phyloP scores from a whole-genome alignment of 2,888 invertebrate species.

The Crepidodera aurea region DNA sequence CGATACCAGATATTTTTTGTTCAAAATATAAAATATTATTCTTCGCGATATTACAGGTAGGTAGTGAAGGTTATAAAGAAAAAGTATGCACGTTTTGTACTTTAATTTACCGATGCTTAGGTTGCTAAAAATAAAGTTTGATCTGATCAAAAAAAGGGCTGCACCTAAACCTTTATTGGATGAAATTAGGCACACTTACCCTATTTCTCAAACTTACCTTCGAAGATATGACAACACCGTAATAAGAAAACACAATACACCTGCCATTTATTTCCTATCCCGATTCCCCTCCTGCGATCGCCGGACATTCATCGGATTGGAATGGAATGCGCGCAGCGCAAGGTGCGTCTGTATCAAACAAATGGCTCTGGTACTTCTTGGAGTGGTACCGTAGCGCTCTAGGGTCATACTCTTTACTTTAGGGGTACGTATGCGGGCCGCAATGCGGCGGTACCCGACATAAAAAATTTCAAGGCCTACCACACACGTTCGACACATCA shows the following conservation, averaged over 20 bases:
- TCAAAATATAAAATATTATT: not conserved
- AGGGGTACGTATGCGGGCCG: conserved; percentile 2
- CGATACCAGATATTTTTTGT: not conserved
- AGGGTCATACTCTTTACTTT: not conserved
- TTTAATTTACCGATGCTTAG: too few species aligned
- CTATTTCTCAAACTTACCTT: too few species aligned
- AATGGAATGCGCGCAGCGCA: conserved; percentile 16
- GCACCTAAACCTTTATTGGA: too few species aligned
- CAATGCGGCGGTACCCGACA: not conserved
- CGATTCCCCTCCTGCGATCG: not conserved
- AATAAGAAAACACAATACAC: conserved; percentile 6
- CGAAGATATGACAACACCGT: conserved; percentile 1
- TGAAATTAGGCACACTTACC: too few species aligned
- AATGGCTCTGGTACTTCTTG: not conserved
- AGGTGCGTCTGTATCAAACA: conserved; percentile 13
- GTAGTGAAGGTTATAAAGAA: too few species aligned
- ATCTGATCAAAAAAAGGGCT: too few species aligned
- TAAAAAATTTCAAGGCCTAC: conserved; percentile 12
- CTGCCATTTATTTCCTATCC: conserved; percentile 11
- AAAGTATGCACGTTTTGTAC: too few species aligned
- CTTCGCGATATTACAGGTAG: too few species aligned
- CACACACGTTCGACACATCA: conserved; percentile 5
- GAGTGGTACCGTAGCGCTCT: not conserved
- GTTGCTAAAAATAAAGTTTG: too few species aligned
- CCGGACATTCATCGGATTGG: conserved; percentile 4